Evolutionary conservation across 2,113 vertebrate genomes (phyloP).

Genomic region (Phasianus colchicus): DNA sequence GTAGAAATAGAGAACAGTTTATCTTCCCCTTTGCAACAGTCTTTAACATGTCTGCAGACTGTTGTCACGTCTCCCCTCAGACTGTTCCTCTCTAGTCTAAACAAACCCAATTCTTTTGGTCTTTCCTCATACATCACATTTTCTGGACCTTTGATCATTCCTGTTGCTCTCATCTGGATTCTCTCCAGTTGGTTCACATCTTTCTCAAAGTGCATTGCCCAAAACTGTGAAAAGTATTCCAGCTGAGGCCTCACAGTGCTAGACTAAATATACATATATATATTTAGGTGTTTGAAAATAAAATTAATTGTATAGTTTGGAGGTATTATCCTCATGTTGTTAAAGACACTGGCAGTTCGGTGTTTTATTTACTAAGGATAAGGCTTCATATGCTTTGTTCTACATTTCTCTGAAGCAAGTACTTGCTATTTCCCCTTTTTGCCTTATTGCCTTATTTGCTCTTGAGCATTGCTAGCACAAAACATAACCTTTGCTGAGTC

Average conservation of each 20-base stretch:
- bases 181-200: slow-evolving; percentile 62
- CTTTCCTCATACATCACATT: slow-evolving; percentile 67
- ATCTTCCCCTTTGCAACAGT: slow-evolving; percentile 15
- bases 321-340: neutral
- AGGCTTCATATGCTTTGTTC: neutral
- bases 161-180: slow-evolving; percentile 46
- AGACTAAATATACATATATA: neutral
- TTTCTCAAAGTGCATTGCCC: slow-evolving; percentile 38
- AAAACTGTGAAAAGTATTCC: slow-evolving; percentile 53
- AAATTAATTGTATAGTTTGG: neutral
- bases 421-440: neutral
- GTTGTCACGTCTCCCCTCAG: slow-evolving; percentile 64
- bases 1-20: slow-evolving; percentile 45
- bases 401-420: neutral
- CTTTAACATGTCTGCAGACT: slow-evolving; percentile 54
- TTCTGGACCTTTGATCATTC: slow-evolving; percentile 70
- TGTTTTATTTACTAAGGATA: neutral
- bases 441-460: neutral
- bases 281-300: neutral
- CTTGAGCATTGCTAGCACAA: neutral
- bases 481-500: neutral
- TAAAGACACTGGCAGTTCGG: slow-evolving; percentile 7
- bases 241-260: slow-evolving; percentile 42
- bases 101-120: slow-evolving; percentile 67
- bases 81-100: slow-evolving; percentile 65